phyloP scores from a whole-genome alignment of 2,888 invertebrate genomes.

The Epiblema foenella region DNA sequence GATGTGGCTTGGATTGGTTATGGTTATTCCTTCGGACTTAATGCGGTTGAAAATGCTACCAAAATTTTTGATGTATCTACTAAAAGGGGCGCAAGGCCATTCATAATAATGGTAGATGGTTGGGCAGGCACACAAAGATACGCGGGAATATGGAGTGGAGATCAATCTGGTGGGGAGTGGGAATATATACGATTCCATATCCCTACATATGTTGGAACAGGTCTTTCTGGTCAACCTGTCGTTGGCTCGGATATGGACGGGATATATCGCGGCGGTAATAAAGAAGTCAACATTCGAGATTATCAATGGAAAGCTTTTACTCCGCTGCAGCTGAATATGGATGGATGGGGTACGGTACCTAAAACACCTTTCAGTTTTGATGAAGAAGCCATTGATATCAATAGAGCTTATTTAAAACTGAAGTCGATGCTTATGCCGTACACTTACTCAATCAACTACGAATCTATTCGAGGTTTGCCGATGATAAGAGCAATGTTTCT shows the following conservation, averaged over 20 bases:
- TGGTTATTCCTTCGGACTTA: slow-evolving; percentile 76
- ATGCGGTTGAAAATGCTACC: slow-evolving; percentile 70
- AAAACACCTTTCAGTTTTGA: slow-evolving; percentile 76
- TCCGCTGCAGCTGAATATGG: slow-evolving; percentile 78
- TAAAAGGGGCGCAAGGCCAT: slow-evolving; percentile 58
- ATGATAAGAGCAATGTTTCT: slow-evolving; percentile 79
- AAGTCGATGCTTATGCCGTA: slow-evolving; percentile 78
- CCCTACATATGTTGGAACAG: slow-evolving; percentile 75
- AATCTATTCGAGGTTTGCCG: slow-evolving; percentile 68
- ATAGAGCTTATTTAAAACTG: slow-evolving; percentile 76
- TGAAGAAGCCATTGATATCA: slow-evolving; percentile 65
- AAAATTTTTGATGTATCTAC: slow-evolving; percentile 63
- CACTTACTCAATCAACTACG: slow-evolving; percentile 71
- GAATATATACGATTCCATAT: slow-evolving; percentile 80
- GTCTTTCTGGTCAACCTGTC: slow-evolving; percentile 74
- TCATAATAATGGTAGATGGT: slow-evolving; percentile 78
- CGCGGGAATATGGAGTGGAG: slow-evolving; percentile 77
- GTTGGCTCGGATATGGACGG: slow-evolving; percentile 80
- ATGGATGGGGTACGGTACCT: slow-evolving; percentile 73
- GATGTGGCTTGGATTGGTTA: slow-evolving; percentile 79
- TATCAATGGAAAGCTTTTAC: slow-evolving; percentile 81
- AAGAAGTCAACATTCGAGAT: slow-evolving; percentile 72
- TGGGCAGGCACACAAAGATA: slow-evolving; percentile 80
- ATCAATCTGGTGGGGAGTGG: slow-evolving; percentile 78
- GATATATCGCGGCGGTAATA: slow-evolving; percentile 69